Evolutionary conservation across 2,888 invertebrate genomes (phyloP), one percentile per base, ranked within the genome.

Genomic region (Platycheirus rosarum): DNA sequence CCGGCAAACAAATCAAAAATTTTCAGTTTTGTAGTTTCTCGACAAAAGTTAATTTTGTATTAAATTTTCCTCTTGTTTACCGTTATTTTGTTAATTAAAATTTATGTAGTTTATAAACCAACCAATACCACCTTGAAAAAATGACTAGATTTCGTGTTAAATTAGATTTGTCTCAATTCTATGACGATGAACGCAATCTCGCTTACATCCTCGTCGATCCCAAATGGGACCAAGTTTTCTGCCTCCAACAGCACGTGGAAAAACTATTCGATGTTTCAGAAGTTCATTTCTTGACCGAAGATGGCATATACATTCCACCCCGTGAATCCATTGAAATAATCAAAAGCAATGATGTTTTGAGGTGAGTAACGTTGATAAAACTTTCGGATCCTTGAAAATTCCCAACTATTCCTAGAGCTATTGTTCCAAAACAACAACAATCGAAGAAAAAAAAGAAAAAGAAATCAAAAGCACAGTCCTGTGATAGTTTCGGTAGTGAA

Each of bases 171-270:
- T 85, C 86, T 0, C 60, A 85, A 5, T 88, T 86, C 14, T 88
- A 86, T 37, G 74, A 16, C 6, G 88, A 88, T 46, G 85, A 85
- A 7, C 86, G 88, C 0, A 75, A 68, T 2, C 74, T 79, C n/a
- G 85, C 86, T 0, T 55, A 88, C 11, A 63, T 88, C 3, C 82
- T 86, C 2, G 79, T 88, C 0, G 86, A 88, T 76, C 20, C 57
- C 0, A 37, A 48, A 0, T 88, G 88, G 88, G 7, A 42, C 0
- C 84, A 84, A 29, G 82, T 88, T 1, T 78, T 76, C 2, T 71
- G 85, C n/a, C 46, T 88, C 2, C 85, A 87, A 35, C 66, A 87
- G 26, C 88, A 88, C 55, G 86, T 88, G 5, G 76, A 88, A 49
- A 84, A 68, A 1, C 35, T 88, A 0, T 88, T 88, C 13, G 68